Evolutionary conservation across 2,888 invertebrate genomes (phyloP).

Genomic region (Pristionchus maxplancki): DNA sequence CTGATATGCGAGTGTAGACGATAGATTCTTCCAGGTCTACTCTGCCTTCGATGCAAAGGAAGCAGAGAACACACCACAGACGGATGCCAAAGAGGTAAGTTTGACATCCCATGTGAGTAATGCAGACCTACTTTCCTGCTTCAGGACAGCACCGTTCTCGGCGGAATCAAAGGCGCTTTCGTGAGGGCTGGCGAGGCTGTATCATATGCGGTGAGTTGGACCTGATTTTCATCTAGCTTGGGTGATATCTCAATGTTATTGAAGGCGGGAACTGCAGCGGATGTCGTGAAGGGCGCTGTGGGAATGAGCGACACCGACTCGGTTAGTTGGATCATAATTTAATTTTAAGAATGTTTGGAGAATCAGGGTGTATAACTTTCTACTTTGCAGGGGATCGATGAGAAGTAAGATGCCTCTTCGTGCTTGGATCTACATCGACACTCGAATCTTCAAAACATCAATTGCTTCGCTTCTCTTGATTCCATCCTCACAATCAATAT

Average conservation of each 20-base stretch:
- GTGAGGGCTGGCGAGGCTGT: background rate
- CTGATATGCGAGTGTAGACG: background rate
- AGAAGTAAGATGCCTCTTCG: background rate
- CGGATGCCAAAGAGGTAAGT: background rate
- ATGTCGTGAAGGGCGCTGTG: background rate
- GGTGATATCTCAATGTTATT: too few species aligned
- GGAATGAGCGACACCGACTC: background rate
- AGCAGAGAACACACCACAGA: background rate
- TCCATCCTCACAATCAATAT: too few species aligned
- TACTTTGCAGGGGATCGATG: background rate
- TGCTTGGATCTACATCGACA: too few species aligned
- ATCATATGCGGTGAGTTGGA: background rate
- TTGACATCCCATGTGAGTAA: too few species aligned
- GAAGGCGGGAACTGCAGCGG: background rate
- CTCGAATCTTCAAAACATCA: background rate
- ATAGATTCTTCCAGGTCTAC: background rate
- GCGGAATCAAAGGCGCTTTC: background rate
- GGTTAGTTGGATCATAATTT: background rate
- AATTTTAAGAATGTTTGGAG: background rate
- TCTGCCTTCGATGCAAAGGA: background rate
- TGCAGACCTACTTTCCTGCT: too few species aligned
- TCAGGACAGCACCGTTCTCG: background rate
- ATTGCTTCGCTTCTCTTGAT: background rate
- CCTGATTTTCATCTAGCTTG: too few species aligned
- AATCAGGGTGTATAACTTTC: background rate